phyloP scores from a whole-genome alignment of 1,140 invertebrate species.

The Zophobas atratus region DNA sequence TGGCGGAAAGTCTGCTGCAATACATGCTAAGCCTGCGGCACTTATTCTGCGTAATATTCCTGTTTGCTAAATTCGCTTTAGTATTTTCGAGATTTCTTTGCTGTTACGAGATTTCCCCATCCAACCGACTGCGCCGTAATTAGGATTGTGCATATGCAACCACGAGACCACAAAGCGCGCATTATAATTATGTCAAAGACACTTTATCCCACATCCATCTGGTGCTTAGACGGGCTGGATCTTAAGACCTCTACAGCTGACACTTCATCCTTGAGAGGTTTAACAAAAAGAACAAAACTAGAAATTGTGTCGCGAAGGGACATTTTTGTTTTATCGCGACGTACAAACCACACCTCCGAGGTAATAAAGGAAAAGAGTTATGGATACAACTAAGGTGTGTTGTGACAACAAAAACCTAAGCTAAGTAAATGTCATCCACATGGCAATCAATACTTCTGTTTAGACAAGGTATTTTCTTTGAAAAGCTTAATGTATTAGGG shows the following conservation, averaged over 20 bases:
- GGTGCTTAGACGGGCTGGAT: background rate
- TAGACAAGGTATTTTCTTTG: too few species aligned
- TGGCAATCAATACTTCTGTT: too few species aligned
- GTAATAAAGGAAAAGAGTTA: too few species aligned
- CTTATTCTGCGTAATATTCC: slow-evolving; percentile 34
- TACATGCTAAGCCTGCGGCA: slow-evolving; percentile 25
- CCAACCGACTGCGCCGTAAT: slow-evolving; percentile 2
- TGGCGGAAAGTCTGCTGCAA: slow-evolving; percentile 31
- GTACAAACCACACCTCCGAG: too few species aligned
- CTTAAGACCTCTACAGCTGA: slow-evolving; percentile 1
- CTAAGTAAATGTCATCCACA: too few species aligned
- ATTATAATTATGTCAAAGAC: slow-evolving; percentile 12
- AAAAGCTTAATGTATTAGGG: too few species aligned
- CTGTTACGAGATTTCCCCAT: slow-evolving; percentile 11
- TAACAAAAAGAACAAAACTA: background rate
- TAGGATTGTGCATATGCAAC: slow-evolving; percentile 27
- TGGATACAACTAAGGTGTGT: too few species aligned
- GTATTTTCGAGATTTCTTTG: slow-evolving; percentile 31
- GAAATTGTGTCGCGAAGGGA: background rate
- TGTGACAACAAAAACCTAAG: too few species aligned
- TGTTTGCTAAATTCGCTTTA: slow-evolving; percentile 24
- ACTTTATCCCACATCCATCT: slow-evolving; percentile 5
- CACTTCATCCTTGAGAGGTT: background rate
- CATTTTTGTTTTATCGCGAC: too few species aligned
- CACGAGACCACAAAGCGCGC: background rate